phyloP scores from a whole-genome alignment of 2,888 invertebrate species.

The Hecatera dysodea region DNA sequence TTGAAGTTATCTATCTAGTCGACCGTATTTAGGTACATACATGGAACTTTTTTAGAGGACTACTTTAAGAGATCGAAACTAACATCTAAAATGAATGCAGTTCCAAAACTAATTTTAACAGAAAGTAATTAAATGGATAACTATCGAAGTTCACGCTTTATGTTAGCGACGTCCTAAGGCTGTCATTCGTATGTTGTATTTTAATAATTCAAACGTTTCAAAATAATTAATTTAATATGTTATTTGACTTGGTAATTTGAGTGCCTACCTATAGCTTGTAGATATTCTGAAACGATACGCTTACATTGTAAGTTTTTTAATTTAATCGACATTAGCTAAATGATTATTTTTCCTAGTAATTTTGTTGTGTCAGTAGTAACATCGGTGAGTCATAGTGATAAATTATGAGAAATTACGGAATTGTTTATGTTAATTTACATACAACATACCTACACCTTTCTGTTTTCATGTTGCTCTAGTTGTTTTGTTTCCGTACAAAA shows the following conservation, averaged over 20 bases:
- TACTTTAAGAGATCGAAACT: neutral
- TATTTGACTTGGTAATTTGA: constrained; percentile 31
- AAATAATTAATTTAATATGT: constrained; percentile 26
- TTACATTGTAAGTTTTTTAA: constrained; percentile 15
- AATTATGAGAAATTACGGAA: constrained; percentile 7
- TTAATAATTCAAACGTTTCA: constrained; percentile 24
- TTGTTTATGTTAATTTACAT: constrained; percentile 15
- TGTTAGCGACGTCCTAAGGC: constrained; percentile 8
- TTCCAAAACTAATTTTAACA: constrained; percentile 7
- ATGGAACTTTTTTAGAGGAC: neutral
- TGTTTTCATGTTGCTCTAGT: neutral
- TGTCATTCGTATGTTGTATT: constrained; percentile 14
- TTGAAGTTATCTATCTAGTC: neutral
- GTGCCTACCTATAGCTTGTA: neutral
- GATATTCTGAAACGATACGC: constrained; percentile 14
- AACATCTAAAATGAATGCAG: neutral
- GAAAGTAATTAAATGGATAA: constrained; percentile 2
- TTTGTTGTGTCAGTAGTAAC: neutral
- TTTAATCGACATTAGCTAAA: constrained; percentile 17
- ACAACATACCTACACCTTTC: neutral
- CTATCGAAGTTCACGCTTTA: constrained; percentile 15
- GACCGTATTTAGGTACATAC: neutral
- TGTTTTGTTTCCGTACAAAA: neutral
- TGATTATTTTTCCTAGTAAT: constrained; percentile 27
- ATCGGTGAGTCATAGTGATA: constrained; percentile 21